Conservation (phyloP, 1,140 invertebrate genomes). For the Neotoxoptera formosana region DNA sequence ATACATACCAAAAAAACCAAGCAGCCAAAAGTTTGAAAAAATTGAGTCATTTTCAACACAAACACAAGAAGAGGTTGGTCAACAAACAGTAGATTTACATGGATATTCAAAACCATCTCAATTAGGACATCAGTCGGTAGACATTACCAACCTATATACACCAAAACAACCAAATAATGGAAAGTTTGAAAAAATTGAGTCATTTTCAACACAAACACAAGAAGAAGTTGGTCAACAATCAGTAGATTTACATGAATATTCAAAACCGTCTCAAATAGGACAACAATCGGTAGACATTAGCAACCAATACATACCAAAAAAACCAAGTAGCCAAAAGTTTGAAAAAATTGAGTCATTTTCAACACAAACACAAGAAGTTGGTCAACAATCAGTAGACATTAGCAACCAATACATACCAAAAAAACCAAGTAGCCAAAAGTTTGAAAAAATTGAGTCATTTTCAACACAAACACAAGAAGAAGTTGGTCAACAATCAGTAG, state of each 20-base stretch:
- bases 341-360: too few species aligned
- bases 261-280: too few species aligned
- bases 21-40: not conserved
- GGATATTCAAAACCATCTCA: too few species aligned
- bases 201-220: conserved; percentile 13
- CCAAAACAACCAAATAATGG: not conserved
- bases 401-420: too few species aligned
- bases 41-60: not conserved
- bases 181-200: not conserved
- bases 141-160: not conserved
- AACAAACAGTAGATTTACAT: not conserved
- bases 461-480: too few species aligned
- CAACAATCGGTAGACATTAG: too few species aligned
- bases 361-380: not conserved
- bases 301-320: too few species aligned
- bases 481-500: not conserved
- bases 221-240: not conserved
- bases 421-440: too few species aligned
- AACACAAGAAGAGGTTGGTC: not conserved
- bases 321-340: too few species aligned
- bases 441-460: too few species aligned
- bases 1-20: not conserved
- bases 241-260: too few species aligned
- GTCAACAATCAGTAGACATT: not conserved
- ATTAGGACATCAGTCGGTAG: not conserved